phyloP scores from a whole-genome alignment of 1,140 invertebrate species.

The Maconellicoccus hirsutus region DNA sequence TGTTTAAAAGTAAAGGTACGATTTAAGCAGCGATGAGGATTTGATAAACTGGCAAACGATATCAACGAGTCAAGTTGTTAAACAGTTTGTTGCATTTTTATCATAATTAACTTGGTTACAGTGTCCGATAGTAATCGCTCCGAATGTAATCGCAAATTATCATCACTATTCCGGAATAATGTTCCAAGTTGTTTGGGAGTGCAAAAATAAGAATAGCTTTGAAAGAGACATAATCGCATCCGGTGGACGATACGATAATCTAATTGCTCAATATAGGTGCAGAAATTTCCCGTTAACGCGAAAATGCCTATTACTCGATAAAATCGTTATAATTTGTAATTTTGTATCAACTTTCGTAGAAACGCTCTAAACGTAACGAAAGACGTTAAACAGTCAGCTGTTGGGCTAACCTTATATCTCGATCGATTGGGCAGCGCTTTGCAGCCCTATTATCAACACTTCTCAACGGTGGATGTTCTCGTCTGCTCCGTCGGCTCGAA shows the following conservation, averaged over 20 bases:
- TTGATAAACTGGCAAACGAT: no score
- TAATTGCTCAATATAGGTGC: constrained; percentile 36
- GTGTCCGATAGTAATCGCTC: constrained; percentile 47
- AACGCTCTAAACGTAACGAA: constrained; percentile 34
- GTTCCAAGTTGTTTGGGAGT: constrained; percentile 54
- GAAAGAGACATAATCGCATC: constrained; percentile 46
- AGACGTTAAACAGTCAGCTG: constrained; percentile 41
- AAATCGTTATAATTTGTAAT: not conserved
- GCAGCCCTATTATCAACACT: constrained; percentile 36
- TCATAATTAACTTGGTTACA: no score
- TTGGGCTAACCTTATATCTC: constrained; percentile 62
- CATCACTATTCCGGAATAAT: constrained; percentile 57
- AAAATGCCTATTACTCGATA: no score
- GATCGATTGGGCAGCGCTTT: constrained; percentile 51
- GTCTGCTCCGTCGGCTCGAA: constrained; percentile 49
- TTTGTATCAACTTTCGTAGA: constrained; percentile 31
- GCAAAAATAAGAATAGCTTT: constrained; percentile 45
- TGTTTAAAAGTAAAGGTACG: constrained; percentile 59
- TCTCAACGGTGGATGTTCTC: constrained; percentile 46
- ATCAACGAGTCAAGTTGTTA: no score
- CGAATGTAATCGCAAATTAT: constrained; percentile 51
- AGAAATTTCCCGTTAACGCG: not conserved
- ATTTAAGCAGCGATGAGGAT: no score
- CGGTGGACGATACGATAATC: constrained; percentile 47
- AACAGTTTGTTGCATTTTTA: not conserved